Base-by-base conservation (phyloP, 2,797 vertebrate species). In the Leptodactylus fallax region DNA sequence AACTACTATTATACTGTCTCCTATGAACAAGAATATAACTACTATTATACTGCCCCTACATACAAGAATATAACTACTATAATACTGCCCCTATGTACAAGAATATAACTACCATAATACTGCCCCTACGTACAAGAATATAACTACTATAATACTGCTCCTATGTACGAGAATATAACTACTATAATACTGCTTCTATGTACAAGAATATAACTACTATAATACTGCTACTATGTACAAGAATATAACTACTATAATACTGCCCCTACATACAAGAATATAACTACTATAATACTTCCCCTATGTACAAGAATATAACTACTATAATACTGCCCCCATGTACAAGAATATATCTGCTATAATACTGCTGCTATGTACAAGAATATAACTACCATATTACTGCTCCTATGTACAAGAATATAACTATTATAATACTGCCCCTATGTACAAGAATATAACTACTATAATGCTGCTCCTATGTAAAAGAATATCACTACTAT, bases 361-460 rank as follows among this genome's bases (percentile, higher is more conserved):
- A 69, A 69, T 36, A 69, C 67, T 69, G 25, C 67, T 5, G 25
- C 67, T 69, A 69, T 69, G 7, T 69, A 69, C 67, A 69, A 69
- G 67, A 69, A 69, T 69, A 69, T 69, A 69, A 69, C 67, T 69
- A 69, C 67, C 36, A 69, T 69, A 69, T 36, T 69, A 69, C 67
- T 36, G 67, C 67, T 9, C 63, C 63, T 25, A 65, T 65, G 12
- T 65, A 25, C 63, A 65, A 65, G 63, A 65, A 65, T 65, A 65
- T 65, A 65, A 65, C 63, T 65, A 65, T n/a, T 65, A 65, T 65
- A 65, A 65, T 65, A 65, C 63, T 65, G n/a, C 65, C 3, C 65
- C 65, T 69, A 69, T 69, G 5, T 69, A 69, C 23, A 69, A 27
- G 65, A 69, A 69, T 69, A 69, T 69, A 69, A 69, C 25, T 69